Evolutionary conservation across 1,140 invertebrate genomes (phyloP), one percentile per base, ranked within the genome.

Genomic region (Drosophila mauritiana): DNA sequence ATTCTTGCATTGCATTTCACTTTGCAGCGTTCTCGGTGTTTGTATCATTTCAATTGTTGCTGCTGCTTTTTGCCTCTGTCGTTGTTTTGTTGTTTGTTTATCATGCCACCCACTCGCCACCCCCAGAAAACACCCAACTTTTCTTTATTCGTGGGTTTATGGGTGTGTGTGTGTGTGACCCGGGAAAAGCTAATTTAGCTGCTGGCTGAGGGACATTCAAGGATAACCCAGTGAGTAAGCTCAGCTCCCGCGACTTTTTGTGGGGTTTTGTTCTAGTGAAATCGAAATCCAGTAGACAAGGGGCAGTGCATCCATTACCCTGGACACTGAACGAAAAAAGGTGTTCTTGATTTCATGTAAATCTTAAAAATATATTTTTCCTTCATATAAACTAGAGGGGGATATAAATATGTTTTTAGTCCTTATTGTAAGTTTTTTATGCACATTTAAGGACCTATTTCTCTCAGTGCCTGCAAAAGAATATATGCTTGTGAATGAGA

Each of bases 11-110:
- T 55, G 55, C 54, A 57, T 62, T 53, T 72, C 64, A 70, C 64
- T 70, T 69, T 39, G 65, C 76, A 67, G 78, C 78, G 54, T 57
- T 56, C 53, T 57, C 63, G 65, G 81, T 37, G 46, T 80, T 76
- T 73, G 55, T 84, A 85, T 73, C 80, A 85, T 84, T 84, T 85
- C 65, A 80, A 77, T 80, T 84, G 80, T 85, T 80, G 65, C 65
- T 55, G 54, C 52, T 74, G 51, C 63, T 52, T 67, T 58, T 48
- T 53, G 54, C 55, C 45, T 31, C 27, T 40, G 40, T 43, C 3
- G 49, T 39, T 39, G 48, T 15, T 63, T 39, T 39, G 48, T 22
- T 63, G 54, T 49, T 68, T 65, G 22, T 58, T 55, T 45, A 74
- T 42, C 43, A 69, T 48, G 69, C 8, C 22, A 39, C 8, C 22